Evolutionary conservation across 2,113 vertebrate species (phyloP).

Genomic region (Naja naja): DNA sequence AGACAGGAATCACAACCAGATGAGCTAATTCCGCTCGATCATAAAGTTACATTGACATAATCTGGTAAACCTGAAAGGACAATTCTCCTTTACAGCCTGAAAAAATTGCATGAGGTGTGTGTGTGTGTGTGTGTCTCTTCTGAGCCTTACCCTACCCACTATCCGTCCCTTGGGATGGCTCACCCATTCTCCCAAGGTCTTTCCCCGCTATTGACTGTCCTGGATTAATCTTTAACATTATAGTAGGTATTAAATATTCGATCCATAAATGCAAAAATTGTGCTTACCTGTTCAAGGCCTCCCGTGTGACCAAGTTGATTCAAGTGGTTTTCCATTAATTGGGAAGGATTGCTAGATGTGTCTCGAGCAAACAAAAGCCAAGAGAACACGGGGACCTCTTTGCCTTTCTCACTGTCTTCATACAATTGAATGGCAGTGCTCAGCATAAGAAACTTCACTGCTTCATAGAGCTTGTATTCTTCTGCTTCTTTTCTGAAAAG

Average conservation of each 20-base stretch:
- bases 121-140: not conserved
- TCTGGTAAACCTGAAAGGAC: not conserved
- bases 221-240: not conserved
- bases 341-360: slow-evolving; percentile 83
- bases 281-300: slow-evolving; percentile 91
- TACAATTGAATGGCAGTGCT: slow-evolving; percentile 83
- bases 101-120: not conserved
- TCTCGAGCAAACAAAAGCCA: slow-evolving; percentile 95
- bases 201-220: not conserved
- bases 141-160: not conserved
- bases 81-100: not conserved
- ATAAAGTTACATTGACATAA: not conserved
- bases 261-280: not conserved
- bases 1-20: not conserved
- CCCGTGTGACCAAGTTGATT: slow-evolving; percentile 89
- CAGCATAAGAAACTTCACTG: slow-evolving; percentile 93
- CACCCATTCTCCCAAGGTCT: not conserved
- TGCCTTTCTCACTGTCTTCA: slow-evolving; percentile 73
- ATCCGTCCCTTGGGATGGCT: not conserved
- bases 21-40: not conserved
- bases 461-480: slow-evolving; percentile 91
- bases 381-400: slow-evolving; percentile 90
- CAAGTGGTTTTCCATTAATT: slow-evolving; percentile 90
- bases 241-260: not conserved
- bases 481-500: slow-evolving; percentile 84